phyloP scores from a whole-genome alignment of 2,888 invertebrate species.

The Eupithecia abbreviata region DNA sequence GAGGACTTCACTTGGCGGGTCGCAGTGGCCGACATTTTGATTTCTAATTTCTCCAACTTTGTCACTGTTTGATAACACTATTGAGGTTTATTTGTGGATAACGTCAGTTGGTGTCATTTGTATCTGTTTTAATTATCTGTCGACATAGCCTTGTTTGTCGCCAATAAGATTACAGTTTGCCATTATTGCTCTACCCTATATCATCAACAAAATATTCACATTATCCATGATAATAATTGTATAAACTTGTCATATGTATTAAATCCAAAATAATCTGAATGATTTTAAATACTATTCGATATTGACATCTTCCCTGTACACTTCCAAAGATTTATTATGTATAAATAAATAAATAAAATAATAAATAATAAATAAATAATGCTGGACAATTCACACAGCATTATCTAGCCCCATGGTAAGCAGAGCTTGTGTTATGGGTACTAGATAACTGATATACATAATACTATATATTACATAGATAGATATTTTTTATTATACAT shows the following conservation, averaged over 20 bases:
- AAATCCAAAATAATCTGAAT: neutral
- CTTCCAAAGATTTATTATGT: neutral
- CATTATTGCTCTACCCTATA: neutral
- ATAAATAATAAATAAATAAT: too few relatives aligned
- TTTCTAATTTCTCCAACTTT: constrained; percentile 43
- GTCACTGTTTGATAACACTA: constrained; percentile 28
- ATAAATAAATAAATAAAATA: too few relatives aligned
- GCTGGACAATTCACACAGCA: too few relatives aligned
- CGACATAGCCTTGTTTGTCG: neutral
- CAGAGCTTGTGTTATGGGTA: too few relatives aligned
- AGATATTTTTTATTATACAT: too few relatives aligned
- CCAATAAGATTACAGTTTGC: neutral
- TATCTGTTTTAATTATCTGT: neutral
- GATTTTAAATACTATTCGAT: neutral
- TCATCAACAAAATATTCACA: neutral
- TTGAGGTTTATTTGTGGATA: constrained; percentile 42
- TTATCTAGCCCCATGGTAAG: too few relatives aligned
- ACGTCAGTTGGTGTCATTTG: neutral
- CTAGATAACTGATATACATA: too few relatives aligned
- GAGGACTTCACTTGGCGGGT: constrained; percentile 80
- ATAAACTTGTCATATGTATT: neutral
- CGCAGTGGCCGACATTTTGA: constrained; percentile 79
- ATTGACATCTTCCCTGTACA: neutral
- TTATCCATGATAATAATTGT: neutral
- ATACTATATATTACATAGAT: too few relatives aligned